phyloP scores from a whole-genome alignment of 2,888 invertebrate genomes.

The Ophion obscuratus region DNA sequence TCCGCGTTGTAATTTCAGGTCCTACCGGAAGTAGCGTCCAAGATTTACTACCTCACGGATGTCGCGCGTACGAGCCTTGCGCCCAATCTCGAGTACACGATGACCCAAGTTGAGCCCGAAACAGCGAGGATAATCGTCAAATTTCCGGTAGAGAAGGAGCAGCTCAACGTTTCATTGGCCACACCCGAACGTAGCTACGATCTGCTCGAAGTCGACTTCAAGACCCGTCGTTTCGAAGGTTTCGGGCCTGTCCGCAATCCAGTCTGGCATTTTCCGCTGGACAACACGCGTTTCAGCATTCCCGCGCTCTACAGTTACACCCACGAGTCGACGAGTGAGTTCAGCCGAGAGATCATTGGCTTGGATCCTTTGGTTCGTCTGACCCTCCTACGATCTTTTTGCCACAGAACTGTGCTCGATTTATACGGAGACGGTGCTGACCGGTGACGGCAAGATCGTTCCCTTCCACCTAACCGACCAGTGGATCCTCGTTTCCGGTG shows the following conservation, averaged over 20 bases:
- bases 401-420: slow-evolving; percentile 78
- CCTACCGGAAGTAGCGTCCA: slow-evolving; percentile 55
- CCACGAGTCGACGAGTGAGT: slow-evolving; percentile 59
- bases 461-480: slow-evolving; percentile 71
- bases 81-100: slow-evolving; percentile 67
- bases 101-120: slow-evolving; percentile 71
- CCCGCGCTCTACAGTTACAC: slow-evolving; percentile 65
- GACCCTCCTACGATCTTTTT: background rate
- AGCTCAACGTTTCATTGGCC: slow-evolving; percentile 73
- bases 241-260: slow-evolving; percentile 63
- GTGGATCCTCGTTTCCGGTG: slow-evolving; percentile 81
- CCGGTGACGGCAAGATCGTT: slow-evolving; percentile 71
- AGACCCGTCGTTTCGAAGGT: slow-evolving; percentile 60
- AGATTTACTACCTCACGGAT: slow-evolving; percentile 65
- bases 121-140: slow-evolving; percentile 71
- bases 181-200: slow-evolving; percentile 74
- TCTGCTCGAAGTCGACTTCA: slow-evolving; percentile 72
- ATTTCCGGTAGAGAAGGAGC: slow-evolving; percentile 72
- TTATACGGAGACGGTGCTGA: slow-evolving; percentile 71
- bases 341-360: background rate
- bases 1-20: slow-evolving; percentile 66
- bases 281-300: slow-evolving; percentile 74
- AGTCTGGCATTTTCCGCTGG: slow-evolving; percentile 67
- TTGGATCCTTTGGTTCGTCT: background rate
- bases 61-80: slow-evolving; percentile 60